phyloP scores from a whole-genome alignment of 92 coral and sea anemone species.

The Zoanthus sociatus region DNA sequence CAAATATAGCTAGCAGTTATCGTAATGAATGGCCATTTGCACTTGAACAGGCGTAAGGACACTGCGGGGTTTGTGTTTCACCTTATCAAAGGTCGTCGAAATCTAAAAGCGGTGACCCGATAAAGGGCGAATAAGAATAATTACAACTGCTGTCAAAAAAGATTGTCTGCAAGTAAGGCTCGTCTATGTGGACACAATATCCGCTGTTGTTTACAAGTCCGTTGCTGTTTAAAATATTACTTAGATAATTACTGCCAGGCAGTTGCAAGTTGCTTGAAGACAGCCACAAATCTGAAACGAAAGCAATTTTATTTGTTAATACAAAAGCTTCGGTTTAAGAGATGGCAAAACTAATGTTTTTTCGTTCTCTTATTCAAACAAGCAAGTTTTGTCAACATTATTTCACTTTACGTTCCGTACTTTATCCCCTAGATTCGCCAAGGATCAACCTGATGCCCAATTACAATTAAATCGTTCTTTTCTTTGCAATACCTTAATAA shows the following conservation, averaged over 20 bases:
- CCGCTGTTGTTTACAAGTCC: constrained; percentile 56
- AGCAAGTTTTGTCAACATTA: not conserved
- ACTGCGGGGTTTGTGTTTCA: not conserved
- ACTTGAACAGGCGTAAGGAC: not conserved
- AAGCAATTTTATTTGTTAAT: not conserved
- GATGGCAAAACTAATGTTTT: not conserved
- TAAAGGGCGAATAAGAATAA: constrained; percentile 29
- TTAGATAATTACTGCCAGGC: constrained; percentile 24
- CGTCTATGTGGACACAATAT: constrained; percentile 82
- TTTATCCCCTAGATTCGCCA: too few species aligned
- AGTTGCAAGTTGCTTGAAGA: constrained; percentile 21
- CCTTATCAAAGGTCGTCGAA: constrained; percentile 23
- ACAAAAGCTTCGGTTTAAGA: not conserved
- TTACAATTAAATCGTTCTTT: too few species aligned
- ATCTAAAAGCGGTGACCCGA: constrained; percentile 47
- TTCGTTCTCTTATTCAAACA: not conserved
- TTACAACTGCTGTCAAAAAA: constrained; percentile 69
- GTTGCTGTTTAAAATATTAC: constrained; percentile 25
- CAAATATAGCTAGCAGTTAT: not conserved
- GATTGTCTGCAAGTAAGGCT: constrained; percentile 83
- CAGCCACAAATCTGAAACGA: constrained; percentile 44
- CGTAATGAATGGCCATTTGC: not conserved
- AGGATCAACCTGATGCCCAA: too few species aligned
- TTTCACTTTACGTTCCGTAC: too few species aligned
- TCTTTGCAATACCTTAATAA: too few species aligned